Conservation (phyloP, 2,888 invertebrate genomes). For the Scaeva pyrastri region DNA sequence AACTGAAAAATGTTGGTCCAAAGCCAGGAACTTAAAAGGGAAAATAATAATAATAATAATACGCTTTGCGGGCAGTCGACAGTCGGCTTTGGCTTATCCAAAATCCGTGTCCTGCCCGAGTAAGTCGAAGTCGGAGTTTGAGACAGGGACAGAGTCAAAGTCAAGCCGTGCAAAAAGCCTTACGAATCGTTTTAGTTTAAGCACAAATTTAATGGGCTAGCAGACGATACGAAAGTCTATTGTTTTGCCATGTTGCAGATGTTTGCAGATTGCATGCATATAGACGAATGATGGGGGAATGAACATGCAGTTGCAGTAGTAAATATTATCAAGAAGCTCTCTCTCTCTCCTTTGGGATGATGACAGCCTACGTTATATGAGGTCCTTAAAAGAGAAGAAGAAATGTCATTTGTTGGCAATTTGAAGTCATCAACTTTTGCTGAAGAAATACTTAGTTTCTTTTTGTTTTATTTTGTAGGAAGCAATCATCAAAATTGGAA, state of each 20-base stretch:
- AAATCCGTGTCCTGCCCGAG: neutral
- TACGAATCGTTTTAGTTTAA: slow-evolving; percentile 27
- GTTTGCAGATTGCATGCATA: slow-evolving; percentile 51
- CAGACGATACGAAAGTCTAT: slow-evolving; percentile 41
- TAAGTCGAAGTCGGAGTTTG: too few species aligned
- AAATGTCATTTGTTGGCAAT: slow-evolving; percentile 18
- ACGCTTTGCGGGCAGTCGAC: slow-evolving; percentile 72
- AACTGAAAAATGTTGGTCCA: slow-evolving; percentile 71
- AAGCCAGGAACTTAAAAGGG: slow-evolving; percentile 59
- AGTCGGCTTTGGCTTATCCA: slow-evolving; percentile 57
- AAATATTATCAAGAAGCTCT: slow-evolving; percentile 43
- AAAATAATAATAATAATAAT: slow-evolving; percentile 70
- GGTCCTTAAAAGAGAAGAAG: neutral
- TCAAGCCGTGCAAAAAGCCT: slow-evolving; percentile 37
- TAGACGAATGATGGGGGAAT: slow-evolving; percentile 30
- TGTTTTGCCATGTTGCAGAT: slow-evolving; percentile 72
- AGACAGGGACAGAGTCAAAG: neutral
- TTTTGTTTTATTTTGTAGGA: too few species aligned
- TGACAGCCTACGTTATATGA: neutral
- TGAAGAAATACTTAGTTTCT: too few species aligned
- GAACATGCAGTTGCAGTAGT: too few species aligned
- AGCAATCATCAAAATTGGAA: neutral
- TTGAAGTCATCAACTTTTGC: neutral
- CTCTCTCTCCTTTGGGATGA: neutral
- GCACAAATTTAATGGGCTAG: slow-evolving; percentile 2